A percentile compares a stretch with the other conserved stretches of the same genome.
These are phyloP conservation scores for Athene noctua DNA, from an alignment of 2,113 vertebrate species.

Conservation along the genomic window DNA sequence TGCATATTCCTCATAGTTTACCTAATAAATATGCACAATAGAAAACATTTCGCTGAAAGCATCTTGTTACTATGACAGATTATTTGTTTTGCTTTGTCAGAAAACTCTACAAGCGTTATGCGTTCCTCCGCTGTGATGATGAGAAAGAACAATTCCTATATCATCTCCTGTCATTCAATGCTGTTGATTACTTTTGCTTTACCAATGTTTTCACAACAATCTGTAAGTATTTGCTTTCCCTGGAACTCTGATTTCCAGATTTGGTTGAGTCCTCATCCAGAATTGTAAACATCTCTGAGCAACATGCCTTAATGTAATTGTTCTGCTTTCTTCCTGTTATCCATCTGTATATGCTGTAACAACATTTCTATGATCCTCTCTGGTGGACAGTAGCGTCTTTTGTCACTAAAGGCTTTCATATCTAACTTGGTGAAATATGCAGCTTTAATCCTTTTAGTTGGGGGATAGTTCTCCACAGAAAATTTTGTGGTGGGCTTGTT, in stretches of 20 bases:
- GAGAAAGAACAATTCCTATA: slow-evolving; percentile 99
- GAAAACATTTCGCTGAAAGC: not conserved
- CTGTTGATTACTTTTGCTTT: slow-evolving; percentile 99
- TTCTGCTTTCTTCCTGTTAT: not conserved
- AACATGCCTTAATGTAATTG: not conserved
- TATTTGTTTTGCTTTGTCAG: slow-evolving; percentile 73
- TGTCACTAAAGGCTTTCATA: not conserved
- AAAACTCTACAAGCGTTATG: slow-evolving; percentile 97
- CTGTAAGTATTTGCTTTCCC: slow-evolving; percentile 80
- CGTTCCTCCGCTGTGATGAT: slow-evolving; percentile 96
- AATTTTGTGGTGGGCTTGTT: not conserved
- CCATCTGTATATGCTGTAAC: not conserved
- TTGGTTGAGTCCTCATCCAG: not conserved
- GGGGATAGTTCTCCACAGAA: not conserved
- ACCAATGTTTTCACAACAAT: slow-evolving; percentile 99
- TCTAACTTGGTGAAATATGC: not conserved
- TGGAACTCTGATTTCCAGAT: not conserved
- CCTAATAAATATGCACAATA: not conserved
- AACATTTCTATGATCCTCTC: not conserved
- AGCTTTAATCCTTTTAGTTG: not conserved
- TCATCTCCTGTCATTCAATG: slow-evolving; percentile 97
- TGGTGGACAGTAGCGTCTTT: not conserved
- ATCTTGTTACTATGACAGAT: slow-evolving; percentile 34
- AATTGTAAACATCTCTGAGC: not conserved
- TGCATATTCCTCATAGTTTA: not conserved